phyloP scores from a whole-genome alignment of 2,888 invertebrate genomes.

The Drosophila pegasa region DNA sequence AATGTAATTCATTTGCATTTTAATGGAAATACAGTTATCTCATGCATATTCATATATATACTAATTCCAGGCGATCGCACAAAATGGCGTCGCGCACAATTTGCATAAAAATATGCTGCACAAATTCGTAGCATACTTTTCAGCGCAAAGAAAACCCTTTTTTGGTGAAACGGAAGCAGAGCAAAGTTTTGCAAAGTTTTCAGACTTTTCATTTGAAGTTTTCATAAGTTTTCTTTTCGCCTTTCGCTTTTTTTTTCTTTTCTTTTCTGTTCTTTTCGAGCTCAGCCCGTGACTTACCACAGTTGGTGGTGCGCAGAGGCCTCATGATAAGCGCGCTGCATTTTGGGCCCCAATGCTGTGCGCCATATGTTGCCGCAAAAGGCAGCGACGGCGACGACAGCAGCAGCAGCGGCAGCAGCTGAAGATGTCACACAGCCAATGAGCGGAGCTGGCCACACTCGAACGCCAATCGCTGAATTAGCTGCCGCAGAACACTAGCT shows the following conservation, averaged over 20 bases:
- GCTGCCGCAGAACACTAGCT: conserved; percentile 74
- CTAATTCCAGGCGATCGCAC: conserved; percentile 29
- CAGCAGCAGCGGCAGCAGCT: conserved; percentile 18
- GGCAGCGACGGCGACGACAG: conserved; percentile 29
- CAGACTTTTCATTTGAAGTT: conserved; percentile 13
- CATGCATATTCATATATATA: not conserved
- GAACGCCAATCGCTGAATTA: conserved; percentile 56
- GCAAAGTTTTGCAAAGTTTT: conserved; percentile 33
- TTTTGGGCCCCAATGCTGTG: conserved; percentile 64
- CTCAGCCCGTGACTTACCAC: conserved; percentile 65
- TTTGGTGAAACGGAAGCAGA: conserved; percentile 18
- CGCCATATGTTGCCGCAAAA: conserved; percentile 72
- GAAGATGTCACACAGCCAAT: conserved; percentile 16
- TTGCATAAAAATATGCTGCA: conserved; percentile 42
- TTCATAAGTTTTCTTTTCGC: not conserved
- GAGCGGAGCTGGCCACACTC: conserved; percentile 42
- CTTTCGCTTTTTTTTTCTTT: not conserved
- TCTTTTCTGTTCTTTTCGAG: not conserved
- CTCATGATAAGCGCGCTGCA: conserved; percentile 49
- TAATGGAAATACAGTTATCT: conserved; percentile 40
- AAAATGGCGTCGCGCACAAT: conserved; percentile 41
- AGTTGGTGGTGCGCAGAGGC: conserved; percentile 53
- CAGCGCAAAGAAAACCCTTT: conserved; percentile 13
- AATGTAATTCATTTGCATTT: conserved; percentile 53
- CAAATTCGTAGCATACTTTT: conserved; percentile 32